Conservation (phyloP, 2,888 invertebrate species). For the Ormyrus nitidulus region DNA sequence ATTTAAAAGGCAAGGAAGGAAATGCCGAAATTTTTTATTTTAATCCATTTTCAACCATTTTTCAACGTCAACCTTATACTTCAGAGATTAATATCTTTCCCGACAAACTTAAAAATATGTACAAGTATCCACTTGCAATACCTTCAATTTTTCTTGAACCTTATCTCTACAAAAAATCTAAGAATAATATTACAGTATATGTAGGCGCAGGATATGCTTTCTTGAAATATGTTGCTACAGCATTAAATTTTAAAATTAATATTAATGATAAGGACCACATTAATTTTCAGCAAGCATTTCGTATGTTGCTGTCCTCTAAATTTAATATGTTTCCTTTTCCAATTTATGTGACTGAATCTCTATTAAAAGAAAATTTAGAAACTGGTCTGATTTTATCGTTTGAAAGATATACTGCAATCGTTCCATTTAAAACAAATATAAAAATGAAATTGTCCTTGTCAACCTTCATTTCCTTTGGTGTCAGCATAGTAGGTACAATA, state of each 20-base stretch:
- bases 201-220: not conserved
- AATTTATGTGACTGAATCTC: not conserved
- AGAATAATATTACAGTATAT: not conserved
- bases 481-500: not conserved
- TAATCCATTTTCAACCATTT: constrained; percentile 11
- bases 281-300: not conserved
- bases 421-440: not conserved
- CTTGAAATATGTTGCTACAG: not conserved
- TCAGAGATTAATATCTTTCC: constrained; percentile 1
- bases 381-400: not conserved
- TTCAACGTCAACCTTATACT: not conserved
- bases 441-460: not conserved
- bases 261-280: not conserved
- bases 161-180: not conserved
- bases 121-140: not conserved
- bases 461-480: not conserved
- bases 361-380: not conserved
- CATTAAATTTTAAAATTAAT: not conserved
- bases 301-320: not conserved
- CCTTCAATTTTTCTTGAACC: not conserved
- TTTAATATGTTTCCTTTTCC: not conserved
- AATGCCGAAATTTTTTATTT: not conserved
- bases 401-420: not conserved
- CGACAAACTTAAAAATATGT: constrained; percentile 9
- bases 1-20: not conserved